Evolutionary conservation across 1,140 invertebrate genomes (phyloP).

Genomic region (Drosophila melanogaster): Release_6_plus_ISO1_MT NC_004354.4:10629501-10630000

Average conservation of each 20-base stretch:
- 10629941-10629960: slow-evolving; percentile 77
- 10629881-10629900: slow-evolving; percentile 20
- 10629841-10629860: slow-evolving; percentile 65
- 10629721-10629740: slow-evolving; percentile 9
- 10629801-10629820: slow-evolving; percentile 49
- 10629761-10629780: slow-evolving; percentile 13
- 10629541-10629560: slow-evolving; percentile 1
- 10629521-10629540: slow-evolving; percentile 19
- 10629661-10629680: slow-evolving; percentile 24
- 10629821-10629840: slow-evolving; percentile 71
- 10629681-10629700: slow-evolving; percentile 9
- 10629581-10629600: slow-evolving; percentile 29
- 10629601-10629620: slow-evolving; percentile 14
- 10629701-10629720: background rate
- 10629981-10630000: slow-evolving; percentile 66
- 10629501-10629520: slow-evolving; percentile 50
- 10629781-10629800: slow-evolving; percentile 9
- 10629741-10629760: slow-evolving; percentile 35
- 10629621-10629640: slow-evolving; percentile 19
- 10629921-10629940: slow-evolving; percentile 12
- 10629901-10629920: background rate
- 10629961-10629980: slow-evolving; percentile 57
- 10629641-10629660: slow-evolving; percentile 11
- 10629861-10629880: slow-evolving; percentile 39
- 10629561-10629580: slow-evolving; percentile 17